phyloP scores from a whole-genome alignment of 2,888 invertebrate species.

The Yponomeuta cagnagella region DNA sequence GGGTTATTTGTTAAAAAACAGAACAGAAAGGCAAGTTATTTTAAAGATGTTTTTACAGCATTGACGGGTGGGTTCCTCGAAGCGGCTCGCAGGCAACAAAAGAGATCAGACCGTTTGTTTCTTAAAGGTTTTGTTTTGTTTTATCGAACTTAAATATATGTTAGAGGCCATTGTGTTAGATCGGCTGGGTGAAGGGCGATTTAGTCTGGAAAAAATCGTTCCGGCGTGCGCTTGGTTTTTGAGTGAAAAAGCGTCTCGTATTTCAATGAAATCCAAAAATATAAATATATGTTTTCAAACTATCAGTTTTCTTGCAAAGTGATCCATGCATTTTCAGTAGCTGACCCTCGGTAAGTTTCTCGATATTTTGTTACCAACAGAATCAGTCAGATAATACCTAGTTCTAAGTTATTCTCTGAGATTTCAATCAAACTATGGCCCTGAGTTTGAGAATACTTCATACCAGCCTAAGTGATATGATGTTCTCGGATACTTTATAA shows the following conservation, averaged over 20 bases:
- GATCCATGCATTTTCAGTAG: background rate
- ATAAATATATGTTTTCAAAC: background rate
- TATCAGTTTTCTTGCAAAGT: background rate
- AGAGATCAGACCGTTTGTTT: slow-evolving; percentile 57
- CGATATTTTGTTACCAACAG: background rate
- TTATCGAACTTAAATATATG: slow-evolving; percentile 70
- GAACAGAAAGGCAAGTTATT: slow-evolving; percentile 12
- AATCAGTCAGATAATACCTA: background rate
- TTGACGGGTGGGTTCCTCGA: slow-evolving; percentile 62
- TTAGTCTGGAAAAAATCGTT: slow-evolving; percentile 71
- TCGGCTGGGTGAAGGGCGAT: slow-evolving; percentile 48
- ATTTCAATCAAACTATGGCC: background rate
- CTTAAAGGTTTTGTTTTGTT: slow-evolving; percentile 59
- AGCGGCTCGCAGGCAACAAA: slow-evolving; percentile 56
- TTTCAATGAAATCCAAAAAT: too few species aligned
- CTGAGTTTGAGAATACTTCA: background rate
- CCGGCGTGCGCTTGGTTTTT: slow-evolving; percentile 55
- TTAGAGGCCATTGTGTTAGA: slow-evolving; percentile 66
- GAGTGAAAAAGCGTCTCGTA: background rate
- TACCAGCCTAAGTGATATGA: background rate
- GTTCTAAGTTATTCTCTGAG: background rate
- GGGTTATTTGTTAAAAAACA: slow-evolving; percentile 1
- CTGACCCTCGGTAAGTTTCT: background rate
- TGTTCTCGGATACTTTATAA: background rate
- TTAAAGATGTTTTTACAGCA: slow-evolving; percentile 39